Base-by-base conservation (phyloP, 1,140 invertebrate species). In the Calephelis nemesis region DNA sequence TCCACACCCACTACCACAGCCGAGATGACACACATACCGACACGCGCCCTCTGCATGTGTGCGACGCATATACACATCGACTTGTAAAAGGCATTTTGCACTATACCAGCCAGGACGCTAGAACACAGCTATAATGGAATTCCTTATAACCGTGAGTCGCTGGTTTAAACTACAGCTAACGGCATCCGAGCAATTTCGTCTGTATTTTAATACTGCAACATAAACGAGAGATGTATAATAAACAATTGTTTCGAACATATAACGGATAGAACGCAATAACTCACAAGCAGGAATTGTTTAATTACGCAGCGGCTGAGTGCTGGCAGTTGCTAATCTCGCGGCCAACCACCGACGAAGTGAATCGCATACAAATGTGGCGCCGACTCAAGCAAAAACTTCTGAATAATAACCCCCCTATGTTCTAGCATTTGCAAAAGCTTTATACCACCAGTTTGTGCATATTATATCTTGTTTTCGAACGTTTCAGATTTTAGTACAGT, bases 301-400 rank as follows among this genome's bases (percentile, higher is more conserved):
- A 87, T 88, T 81, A 87, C 79, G 79, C 81, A 74, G 70, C 72
- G 73, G 77, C 71, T 79, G 74, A 68, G 68, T 74, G 47, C 64
- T 70, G 63, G 42, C 70, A 79, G 76, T 78, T 76, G 78, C 84
- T 85, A 84, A 87, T 87, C 81, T 84, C 79, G 81, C 81, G 73
- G 82, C 68, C 79, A 79, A 74, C 75, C 76, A 74, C 71, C 80
- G 77, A 79, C 78, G 76, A 76, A 84, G 82, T 83, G 83, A 78
- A 87, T 84, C 78, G 81, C 83, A 90, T 88, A 90, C 83, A 87
- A 88, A 87, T 84, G 82, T 82, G 74, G 79, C 77, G 81, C 68
- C 77, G 70, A 70, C 65, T 71, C 67, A 62, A 72, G 81, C 77
- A 87, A 87, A 88, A 88, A 87, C 78, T 81, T 81, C 83, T 85